Evolutionary conservation across 1,140 invertebrate genomes (phyloP).

Genomic region (Limonius californicus): DNA sequence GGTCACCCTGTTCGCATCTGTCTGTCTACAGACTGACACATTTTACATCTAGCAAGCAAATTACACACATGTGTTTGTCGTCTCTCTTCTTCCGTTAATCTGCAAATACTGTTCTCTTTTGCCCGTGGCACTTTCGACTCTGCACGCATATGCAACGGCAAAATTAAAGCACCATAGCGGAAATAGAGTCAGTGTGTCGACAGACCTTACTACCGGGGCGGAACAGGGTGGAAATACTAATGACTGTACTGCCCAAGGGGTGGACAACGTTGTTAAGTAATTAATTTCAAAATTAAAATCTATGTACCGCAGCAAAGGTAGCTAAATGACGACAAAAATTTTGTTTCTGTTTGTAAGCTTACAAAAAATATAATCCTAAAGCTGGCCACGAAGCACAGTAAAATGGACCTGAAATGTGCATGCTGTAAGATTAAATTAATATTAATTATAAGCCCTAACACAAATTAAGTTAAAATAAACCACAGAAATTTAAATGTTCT

Average conservation of each 20-base stretch:
- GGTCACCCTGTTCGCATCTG: conserved; percentile 10
- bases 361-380: no score
- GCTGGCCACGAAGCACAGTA: no score
- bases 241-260: conserved; percentile 18
- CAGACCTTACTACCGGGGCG: conserved; percentile 1
- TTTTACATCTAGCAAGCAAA: conserved; percentile 3
- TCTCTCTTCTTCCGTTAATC: background rate
- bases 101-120: background rate
- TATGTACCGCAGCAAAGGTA: no score
- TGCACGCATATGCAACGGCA: background rate
- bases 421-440: no score
- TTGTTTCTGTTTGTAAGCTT: no score
- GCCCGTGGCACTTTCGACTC: background rate
- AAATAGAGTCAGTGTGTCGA: conserved; percentile 17
- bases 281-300: conserved; percentile 10
- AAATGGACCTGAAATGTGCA: no score
- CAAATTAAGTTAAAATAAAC: no score
- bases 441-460: no score
- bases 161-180: conserved; percentile 9
- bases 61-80: conserved; percentile 1
- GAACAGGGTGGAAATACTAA: conserved; percentile 12
- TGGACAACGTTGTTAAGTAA: conserved; percentile 17
- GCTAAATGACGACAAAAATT: no score
- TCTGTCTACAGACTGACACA: background rate
- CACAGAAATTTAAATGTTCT: no score